Percentiles rank a stretch among this genome's conserved stretches.
Conservation (phyloP, 2,888 invertebrate genomes). For the Limnephilus lunatus region DNA sequence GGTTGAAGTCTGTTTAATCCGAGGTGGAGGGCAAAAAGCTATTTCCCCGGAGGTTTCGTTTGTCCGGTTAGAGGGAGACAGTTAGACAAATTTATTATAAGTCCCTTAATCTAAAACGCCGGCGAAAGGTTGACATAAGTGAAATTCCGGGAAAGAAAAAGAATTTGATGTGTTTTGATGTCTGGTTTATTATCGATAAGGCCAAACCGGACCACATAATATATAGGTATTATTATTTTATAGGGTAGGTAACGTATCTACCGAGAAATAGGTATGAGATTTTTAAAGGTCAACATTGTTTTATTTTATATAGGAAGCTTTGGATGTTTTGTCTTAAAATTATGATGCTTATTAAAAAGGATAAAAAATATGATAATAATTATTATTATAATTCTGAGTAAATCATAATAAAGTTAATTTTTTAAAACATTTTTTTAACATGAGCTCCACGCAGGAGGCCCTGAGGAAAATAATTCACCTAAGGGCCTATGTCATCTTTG, state of each 20-base stretch:
- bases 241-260: neutral
- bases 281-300: neutral
- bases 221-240: neutral
- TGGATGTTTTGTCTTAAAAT: too few species aligned
- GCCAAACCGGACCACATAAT: neutral
- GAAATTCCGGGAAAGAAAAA: constrained; percentile 17
- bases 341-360: too few species aligned
- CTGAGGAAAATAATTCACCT: too few species aligned
- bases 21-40: constrained; percentile 26
- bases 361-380: too few species aligned
- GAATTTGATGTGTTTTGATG: neutral
- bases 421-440: too few species aligned
- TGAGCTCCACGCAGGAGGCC: too few species aligned
- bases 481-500: too few species aligned
- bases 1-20: constrained; percentile 7
- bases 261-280: neutral
- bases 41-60: constrained; percentile 34
- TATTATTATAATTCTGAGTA: too few species aligned
- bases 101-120: constrained; percentile 30
- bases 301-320: neutral
- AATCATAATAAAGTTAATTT: too few species aligned
- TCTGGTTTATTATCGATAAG: neutral
- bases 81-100: constrained; percentile 49
- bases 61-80: constrained; percentile 11
- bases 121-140: constrained; percentile 16